Evolutionary conservation across 2,113 vertebrate genomes (phyloP).

Genomic region (Pseudopipra pipra): DNA sequence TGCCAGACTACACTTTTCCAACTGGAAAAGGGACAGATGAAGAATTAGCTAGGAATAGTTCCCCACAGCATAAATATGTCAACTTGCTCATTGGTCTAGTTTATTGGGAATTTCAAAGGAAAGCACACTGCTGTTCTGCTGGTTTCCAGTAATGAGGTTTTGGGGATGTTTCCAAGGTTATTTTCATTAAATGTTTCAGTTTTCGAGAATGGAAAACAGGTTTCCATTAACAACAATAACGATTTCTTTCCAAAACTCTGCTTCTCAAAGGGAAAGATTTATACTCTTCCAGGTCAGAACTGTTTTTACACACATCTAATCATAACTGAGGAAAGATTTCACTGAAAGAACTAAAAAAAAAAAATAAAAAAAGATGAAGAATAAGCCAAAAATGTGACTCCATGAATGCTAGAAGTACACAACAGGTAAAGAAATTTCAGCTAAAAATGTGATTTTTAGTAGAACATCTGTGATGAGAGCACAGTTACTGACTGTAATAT

Average conservation of each 20-base stretch:
- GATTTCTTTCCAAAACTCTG: not conserved
- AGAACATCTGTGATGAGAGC: not conserved
- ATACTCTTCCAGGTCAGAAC: not conserved
- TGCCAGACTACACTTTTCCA: not conserved
- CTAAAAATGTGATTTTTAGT: not conserved
- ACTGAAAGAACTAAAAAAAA: not conserved
- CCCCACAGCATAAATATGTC: not conserved
- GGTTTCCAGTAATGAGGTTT: not conserved
- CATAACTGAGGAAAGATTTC: not conserved
- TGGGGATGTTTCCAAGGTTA: not conserved
- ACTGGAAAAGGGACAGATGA: not conserved
- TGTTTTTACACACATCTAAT: not conserved
- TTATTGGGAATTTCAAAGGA: not conserved
- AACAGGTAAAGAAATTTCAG: not conserved
- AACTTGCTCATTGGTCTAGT: not conserved
- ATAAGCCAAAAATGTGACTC: not conserved
- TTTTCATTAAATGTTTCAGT: slow-evolving; percentile 11
- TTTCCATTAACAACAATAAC: not conserved
- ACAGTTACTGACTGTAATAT: not conserved
- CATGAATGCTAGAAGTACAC: not conserved
- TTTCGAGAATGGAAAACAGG: not conserved
- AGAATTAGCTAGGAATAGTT: not conserved
- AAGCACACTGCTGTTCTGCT: not conserved
- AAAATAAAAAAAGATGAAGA: not conserved
- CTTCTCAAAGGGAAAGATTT: not conserved